Percentiles rank a stretch among this genome's conserved stretches.
Evolutionary conservation across 2,888 invertebrate genomes (phyloP).

Genomic region (Aethes cnicana): DNA sequence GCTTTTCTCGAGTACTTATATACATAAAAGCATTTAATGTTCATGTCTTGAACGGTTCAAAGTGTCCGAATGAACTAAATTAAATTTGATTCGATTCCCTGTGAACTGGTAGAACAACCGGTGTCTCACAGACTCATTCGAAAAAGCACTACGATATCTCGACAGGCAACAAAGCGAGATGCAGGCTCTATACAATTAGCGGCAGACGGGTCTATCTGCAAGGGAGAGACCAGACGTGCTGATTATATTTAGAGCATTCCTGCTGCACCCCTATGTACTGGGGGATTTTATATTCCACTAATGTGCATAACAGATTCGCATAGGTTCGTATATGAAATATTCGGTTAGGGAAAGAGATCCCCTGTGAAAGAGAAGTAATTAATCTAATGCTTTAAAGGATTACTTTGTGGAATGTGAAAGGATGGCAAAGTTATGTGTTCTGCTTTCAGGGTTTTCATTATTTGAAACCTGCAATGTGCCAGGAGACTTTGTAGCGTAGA

Average conservation of each 20-base stretch:
- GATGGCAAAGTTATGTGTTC: not conserved
- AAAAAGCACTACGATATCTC: no score
- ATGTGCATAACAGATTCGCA: not conserved
- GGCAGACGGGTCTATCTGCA: constrained; percentile 16
- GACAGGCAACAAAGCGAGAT: no score
- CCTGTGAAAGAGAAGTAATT: constrained; percentile 7
- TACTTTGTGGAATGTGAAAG: constrained; percentile 8
- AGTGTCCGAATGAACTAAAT: no score
- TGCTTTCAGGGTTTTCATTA: not conserved
- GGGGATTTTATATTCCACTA: constrained; percentile 14
- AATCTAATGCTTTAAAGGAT: constrained; percentile 26
- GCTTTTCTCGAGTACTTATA: no score
- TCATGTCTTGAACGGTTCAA: no score
- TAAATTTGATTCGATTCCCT: no score
- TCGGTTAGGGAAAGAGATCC: constrained; percentile 2
- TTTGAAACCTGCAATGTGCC: no score
- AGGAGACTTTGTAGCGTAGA: no score
- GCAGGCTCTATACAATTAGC: constrained; percentile 23
- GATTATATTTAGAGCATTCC: constrained; percentile 26
- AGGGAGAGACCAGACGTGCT: constrained; percentile 22
- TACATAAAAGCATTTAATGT: no score
- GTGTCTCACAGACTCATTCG: no score
- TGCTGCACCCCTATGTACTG: constrained; percentile 26
- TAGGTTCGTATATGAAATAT: constrained; percentile 17
- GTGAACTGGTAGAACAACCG: no score